A percentile compares a stretch with the other conserved stretches of the same genome.
Evolutionary conservation across 2,888 invertebrate species (phyloP).

Genomic region (Gari tellinella): DNA sequence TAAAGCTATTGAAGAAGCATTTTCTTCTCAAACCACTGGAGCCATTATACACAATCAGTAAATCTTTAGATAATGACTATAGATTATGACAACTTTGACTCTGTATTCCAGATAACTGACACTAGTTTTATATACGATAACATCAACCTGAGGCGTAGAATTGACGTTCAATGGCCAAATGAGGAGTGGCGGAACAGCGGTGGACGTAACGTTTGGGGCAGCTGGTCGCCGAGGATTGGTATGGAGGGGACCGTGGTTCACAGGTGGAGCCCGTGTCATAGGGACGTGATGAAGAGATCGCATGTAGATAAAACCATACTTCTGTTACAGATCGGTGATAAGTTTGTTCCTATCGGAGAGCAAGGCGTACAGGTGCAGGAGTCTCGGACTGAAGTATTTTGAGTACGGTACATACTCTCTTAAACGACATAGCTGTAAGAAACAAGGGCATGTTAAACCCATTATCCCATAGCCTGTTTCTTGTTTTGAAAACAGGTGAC

Average conservation of each 20-base stretch:
- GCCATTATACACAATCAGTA: too few relatives aligned
- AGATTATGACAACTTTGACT: too few relatives aligned
- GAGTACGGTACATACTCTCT: too few relatives aligned
- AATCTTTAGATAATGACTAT: too few relatives aligned
- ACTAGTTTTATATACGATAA: conserved; percentile 92
- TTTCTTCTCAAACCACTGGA: too few relatives aligned
- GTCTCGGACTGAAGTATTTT: conserved; percentile 35
- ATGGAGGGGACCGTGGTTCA: conserved; percentile 97
- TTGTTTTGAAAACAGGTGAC: too few relatives aligned
- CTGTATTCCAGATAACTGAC: conserved; percentile 80
- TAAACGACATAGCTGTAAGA: too few relatives aligned
- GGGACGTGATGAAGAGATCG: conserved; percentile 93
- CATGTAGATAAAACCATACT: conserved; percentile 96
- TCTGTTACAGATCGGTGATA: conserved; percentile 96
- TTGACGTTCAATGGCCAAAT: conserved; percentile 98
- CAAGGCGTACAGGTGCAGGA: conserved; percentile 88
- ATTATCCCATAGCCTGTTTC: too few relatives aligned
- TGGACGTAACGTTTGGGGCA: conserved; percentile 94
- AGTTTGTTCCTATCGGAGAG: conserved; percentile 96
- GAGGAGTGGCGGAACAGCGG: conserved; percentile 94
- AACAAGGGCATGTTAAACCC: too few relatives aligned
- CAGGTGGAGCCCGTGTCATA: conserved; percentile 96
- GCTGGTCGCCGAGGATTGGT: conserved; percentile 95
- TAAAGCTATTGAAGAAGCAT: too few relatives aligned
- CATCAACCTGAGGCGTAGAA: conserved; percentile 94